phyloP scores from a whole-genome alignment of 1,140 invertebrate genomes.

The Trichonephila clavata region DNA sequence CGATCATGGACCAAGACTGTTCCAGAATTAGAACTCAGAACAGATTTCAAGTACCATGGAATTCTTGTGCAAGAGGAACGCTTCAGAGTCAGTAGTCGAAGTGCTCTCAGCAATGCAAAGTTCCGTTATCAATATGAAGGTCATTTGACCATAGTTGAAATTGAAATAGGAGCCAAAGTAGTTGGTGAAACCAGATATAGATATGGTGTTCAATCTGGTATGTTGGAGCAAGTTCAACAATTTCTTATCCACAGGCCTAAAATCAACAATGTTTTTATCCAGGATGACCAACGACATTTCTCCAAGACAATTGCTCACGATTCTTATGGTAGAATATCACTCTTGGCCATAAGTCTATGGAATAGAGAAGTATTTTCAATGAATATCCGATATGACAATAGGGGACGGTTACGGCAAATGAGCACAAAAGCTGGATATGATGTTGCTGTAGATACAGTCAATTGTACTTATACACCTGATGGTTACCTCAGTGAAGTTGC shows the following conservation, averaged over 20 bases:
- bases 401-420: conserved; percentile 86
- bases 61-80: conserved; percentile 90
- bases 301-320: conserved; percentile 82
- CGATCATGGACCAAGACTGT: conserved; percentile 92
- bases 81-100: conserved; percentile 93
- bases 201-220: conserved; percentile 90
- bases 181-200: conserved; percentile 80
- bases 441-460: conserved; percentile 74
- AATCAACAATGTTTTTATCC: conserved; percentile 78
- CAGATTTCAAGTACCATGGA: conserved; percentile 83
- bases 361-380: conserved; percentile 78
- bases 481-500: conserved; percentile 82
- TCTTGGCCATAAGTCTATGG: conserved; percentile 78
- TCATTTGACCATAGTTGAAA: conserved; percentile 75
- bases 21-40: conserved; percentile 82
- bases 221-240: conserved; percentile 88
- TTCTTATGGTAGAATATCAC: conserved; percentile 91
- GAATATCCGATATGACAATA: conserved; percentile 85
- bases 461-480: conserved; percentile 80
- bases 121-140: conserved; percentile 95
- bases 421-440: conserved; percentile 76
- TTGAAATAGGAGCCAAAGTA: conserved; percentile 77
- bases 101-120: conserved; percentile 93
- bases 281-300: conserved; percentile 77
- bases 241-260: conserved; percentile 82